Base-by-base conservation (phyloP, 2,113 vertebrate species). In the Zosterops lateralis region DNA sequence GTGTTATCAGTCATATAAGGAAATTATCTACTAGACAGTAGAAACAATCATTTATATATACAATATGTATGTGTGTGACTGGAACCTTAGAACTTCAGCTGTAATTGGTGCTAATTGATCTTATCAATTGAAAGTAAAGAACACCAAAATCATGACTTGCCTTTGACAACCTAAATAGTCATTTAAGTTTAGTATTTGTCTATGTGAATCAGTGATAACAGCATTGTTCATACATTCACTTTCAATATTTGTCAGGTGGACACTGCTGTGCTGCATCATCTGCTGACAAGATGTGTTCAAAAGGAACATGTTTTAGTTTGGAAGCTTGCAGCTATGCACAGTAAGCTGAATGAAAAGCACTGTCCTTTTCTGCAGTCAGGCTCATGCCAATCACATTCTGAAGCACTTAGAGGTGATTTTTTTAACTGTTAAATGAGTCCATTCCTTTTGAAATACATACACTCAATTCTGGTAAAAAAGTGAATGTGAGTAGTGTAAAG, bases 191-290 rank as follows among this genome's bases (percentile, higher is more conserved):
- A 44, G 25, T 31, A 53, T 53, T 22, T 58, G 38, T 25, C 24
- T 8, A 6, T 3, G 3, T 50, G 20, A 40, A 16, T 74, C 36
- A 36, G 25, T 65, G 50, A 15, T 77, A 73, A 73, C 31, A 61
- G 51, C 1, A 1, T 29, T 24, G 6, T 47, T 85, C 17, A 4
- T 34, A 12, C 0, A 0, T 56, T 84, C 24, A 29, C 21, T 54
- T 85, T 25, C 40, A 48, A 8, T 88, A 16, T 21, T 34, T 84
- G 44, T 76, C 48, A 60, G 38, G 26, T 54, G 24, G 38, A 34
- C 34, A 28, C 17, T 36, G 17, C 44, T 56, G 70, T 78, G 51
- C 53, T 67, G n/a, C 44, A 47, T 92, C 24, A 26, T 72, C 42
- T 85, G 42, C 45, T 79, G 74, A 19, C 18, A 10, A 11, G 8